These are phyloP conservation scores for Oxytorus armatus DNA, from an alignment of 2,888 invertebrate species.

Conservation along the genomic window DNA sequence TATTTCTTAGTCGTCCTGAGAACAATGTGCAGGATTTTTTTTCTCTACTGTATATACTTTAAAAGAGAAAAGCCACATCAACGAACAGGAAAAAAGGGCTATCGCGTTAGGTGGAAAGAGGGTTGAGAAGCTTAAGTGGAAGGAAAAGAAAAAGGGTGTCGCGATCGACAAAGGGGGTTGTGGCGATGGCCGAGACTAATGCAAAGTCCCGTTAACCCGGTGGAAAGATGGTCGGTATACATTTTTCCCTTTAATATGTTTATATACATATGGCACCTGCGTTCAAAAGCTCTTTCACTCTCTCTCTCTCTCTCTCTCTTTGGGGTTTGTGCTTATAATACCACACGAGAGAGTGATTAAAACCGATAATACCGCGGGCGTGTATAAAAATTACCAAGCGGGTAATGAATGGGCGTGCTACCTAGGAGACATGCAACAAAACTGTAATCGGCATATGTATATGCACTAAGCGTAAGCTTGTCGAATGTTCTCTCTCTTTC, in stretches of 20 bases:
- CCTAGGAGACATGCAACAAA: slow-evolving; percentile 79
- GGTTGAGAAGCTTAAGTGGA: slow-evolving; percentile 62
- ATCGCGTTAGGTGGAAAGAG: slow-evolving; percentile 55
- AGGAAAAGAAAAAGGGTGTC: slow-evolving; percentile 61
- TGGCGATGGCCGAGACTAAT: slow-evolving; percentile 65
- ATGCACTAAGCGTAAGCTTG: slow-evolving; percentile 73
- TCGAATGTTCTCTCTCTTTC: slow-evolving; percentile 68
- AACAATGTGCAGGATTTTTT: slow-evolving; percentile 2
- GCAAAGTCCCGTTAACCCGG: slow-evolving; percentile 67
- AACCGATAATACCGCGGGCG: slow-evolving; percentile 75
- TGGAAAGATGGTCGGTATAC: slow-evolving; percentile 41
- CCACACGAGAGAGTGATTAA: slow-evolving; percentile 70
- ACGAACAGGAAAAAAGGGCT: slow-evolving; percentile 55
- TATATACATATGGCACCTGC: background rate
- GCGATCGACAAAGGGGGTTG: slow-evolving; percentile 63
- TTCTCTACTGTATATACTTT: slow-evolving; percentile 39
- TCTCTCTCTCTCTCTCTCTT: slow-evolving; percentile 9
- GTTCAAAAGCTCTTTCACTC: slow-evolving; percentile 26
- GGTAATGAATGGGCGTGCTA: slow-evolving; percentile 78
- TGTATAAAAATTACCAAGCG: slow-evolving; percentile 76
- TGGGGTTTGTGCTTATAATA: slow-evolving; percentile 20
- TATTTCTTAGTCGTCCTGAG: slow-evolving; percentile 1
- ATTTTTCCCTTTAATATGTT: background rate
- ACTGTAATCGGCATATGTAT: slow-evolving; percentile 73
- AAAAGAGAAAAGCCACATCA: slow-evolving; percentile 52